Evolutionary conservation across 1,140 invertebrate genomes (phyloP).

Genomic region (Latrodectus geometricus): DNA sequence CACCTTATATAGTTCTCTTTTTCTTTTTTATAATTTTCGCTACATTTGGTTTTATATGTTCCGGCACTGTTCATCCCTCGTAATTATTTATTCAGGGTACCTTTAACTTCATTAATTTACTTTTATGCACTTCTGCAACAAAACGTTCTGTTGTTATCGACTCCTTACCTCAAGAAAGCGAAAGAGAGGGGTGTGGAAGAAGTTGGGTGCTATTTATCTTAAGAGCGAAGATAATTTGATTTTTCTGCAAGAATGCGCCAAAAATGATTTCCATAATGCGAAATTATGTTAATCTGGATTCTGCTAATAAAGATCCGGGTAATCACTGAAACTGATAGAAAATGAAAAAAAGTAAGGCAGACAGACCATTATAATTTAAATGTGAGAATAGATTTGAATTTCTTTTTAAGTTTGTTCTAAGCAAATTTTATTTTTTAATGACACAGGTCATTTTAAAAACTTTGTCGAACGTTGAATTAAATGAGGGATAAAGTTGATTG

Average conservation of each 20-base stretch:
- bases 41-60: neutral
- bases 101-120: slow-evolving; percentile 43
- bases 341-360: neutral
- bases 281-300: slow-evolving; percentile 21
- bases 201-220: slow-evolving; percentile 4
- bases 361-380: neutral
- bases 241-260: neutral
- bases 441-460: neutral
- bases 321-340: neutral
- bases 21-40: neutral
- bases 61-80: neutral
- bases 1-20: neutral
- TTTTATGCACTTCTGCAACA: neutral
- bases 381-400: neutral
- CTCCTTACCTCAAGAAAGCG: neutral
- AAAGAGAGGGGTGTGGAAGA: neutral
- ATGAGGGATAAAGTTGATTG: neutral
- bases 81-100: slow-evolving; percentile 44
- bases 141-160: slow-evolving; percentile 19
- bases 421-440: neutral
- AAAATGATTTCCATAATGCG: slow-evolving; percentile 27
- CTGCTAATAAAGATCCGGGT: slow-evolving; percentile 19
- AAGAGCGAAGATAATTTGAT: slow-evolving; percentile 5
- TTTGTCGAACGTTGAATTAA: neutral
- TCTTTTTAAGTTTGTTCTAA: neutral